These are phyloP conservation scores for Drosophila funebris DNA, from an alignment of 1,140 invertebrate species.

Conservation along the genomic window DNA sequence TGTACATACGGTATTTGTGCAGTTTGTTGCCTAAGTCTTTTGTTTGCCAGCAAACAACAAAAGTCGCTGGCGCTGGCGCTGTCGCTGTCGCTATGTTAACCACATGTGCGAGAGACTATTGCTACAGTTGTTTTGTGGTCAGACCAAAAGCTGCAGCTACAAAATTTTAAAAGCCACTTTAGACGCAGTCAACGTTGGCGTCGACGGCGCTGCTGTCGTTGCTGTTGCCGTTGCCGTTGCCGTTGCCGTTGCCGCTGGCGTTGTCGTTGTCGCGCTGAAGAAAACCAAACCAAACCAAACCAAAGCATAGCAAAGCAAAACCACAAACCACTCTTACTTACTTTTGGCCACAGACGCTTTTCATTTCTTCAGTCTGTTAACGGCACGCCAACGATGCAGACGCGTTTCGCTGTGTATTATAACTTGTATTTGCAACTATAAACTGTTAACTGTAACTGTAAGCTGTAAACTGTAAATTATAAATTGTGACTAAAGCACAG, in stretches of 20 bases:
- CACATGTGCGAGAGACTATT: background rate
- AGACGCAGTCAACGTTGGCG: conserved; percentile 1
- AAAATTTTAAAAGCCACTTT: conserved; percentile 54
- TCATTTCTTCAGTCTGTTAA: conserved; percentile 83
- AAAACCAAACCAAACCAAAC: conserved; percentile 57
- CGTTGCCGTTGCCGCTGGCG: conserved; percentile 7
- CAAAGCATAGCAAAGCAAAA: conserved; percentile 36
- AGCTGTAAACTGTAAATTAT: conserved; percentile 23
- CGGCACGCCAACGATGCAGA: conserved; percentile 83
- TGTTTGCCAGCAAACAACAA: conserved; percentile 31
- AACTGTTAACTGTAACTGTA: conserved; percentile 23
- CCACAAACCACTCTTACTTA: conserved; percentile 71
- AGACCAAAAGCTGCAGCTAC: conserved; percentile 39
- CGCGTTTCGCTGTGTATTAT: conserved; percentile 60
- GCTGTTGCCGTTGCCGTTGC: background rate
- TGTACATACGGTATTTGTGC: background rate
- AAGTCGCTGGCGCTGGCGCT: too few relatives aligned
- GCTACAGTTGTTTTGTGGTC: conserved; percentile 45
- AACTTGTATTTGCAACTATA: conserved; percentile 22
- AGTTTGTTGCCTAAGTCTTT: conserved; percentile 61
- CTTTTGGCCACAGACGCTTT: conserved; percentile 76
- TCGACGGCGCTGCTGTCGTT: background rate
- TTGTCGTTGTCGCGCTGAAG: conserved; percentile 30
- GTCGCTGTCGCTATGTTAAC: too few relatives aligned
- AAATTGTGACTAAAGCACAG: conserved; percentile 55